These are phyloP conservation scores for Sciurus niger DNA, from an alignment of 2,113 vertebrate species.

Conservation along the genomic window DNA sequence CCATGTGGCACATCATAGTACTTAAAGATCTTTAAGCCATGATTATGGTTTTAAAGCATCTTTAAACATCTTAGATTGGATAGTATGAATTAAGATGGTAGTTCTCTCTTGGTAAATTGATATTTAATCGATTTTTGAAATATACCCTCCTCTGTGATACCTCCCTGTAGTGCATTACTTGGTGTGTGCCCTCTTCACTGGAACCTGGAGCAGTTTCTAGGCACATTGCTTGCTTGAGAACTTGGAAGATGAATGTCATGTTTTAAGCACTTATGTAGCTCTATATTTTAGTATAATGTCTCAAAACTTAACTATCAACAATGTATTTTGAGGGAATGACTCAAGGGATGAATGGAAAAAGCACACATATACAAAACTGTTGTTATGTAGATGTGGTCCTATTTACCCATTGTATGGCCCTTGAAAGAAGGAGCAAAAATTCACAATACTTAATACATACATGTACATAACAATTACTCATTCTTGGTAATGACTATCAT, in stretches of 20 bases:
- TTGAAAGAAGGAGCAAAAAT: not conserved
- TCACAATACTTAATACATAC: not conserved
- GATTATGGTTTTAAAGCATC: not conserved
- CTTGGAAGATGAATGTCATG: not conserved
- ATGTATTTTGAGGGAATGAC: not conserved
- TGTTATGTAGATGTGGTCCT: not conserved
- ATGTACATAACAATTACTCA: not conserved
- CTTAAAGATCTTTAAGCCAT: not conserved
- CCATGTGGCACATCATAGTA: not conserved
- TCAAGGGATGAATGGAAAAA: not conserved
- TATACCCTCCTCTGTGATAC: not conserved
- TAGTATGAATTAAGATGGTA: not conserved
- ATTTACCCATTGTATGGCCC: not conserved
- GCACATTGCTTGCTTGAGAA: not conserved
- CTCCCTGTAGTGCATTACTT: not conserved
- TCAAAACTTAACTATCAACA: not conserved
- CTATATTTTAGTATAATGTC: not conserved
- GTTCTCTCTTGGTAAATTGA: not conserved
- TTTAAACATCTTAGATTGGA: not conserved
- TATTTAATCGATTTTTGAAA: not conserved
- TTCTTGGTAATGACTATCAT: not conserved
- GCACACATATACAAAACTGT: not conserved
- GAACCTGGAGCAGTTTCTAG: not conserved
- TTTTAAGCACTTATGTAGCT: not conserved
- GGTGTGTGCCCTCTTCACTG: no score